A percentile compares a stretch with the other conserved stretches of the same genome.
Evolutionary conservation across 1,140 invertebrate species (phyloP).

Genomic region (Drosophila rufa): DNA sequence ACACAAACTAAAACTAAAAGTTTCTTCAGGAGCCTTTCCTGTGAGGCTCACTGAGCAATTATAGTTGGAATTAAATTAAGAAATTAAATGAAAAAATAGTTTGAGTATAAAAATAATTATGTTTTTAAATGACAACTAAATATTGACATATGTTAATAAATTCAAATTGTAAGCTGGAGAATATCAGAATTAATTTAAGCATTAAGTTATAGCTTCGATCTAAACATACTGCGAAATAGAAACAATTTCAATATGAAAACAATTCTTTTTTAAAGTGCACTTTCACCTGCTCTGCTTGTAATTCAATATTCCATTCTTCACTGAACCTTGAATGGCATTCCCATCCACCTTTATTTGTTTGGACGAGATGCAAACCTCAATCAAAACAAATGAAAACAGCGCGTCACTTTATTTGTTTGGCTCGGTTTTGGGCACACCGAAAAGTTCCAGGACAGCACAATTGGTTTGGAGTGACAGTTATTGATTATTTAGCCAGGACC

Average conservation of each 20-base stretch:
- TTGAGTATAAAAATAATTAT: too few relatives aligned
- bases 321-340: constrained; percentile 26
- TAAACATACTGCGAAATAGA: too few relatives aligned
- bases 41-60: not conserved
- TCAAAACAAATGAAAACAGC: constrained; percentile 59
- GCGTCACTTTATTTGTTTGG: constrained; percentile 41
- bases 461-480: constrained; percentile 67
- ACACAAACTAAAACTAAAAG: constrained; percentile 1
- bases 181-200: too few relatives aligned
- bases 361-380: constrained; percentile 45
- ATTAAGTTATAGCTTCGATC: too few relatives aligned
- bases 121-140: too few relatives aligned
- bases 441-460: constrained; percentile 33
- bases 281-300: not conserved
- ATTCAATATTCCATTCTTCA: constrained; percentile 53
- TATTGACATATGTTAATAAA: too few relatives aligned
- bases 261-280: not conserved
- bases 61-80: too few relatives aligned
- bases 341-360: constrained; percentile 32
- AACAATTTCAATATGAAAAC: too few relatives aligned
- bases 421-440: constrained; percentile 44
- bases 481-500: constrained; percentile 65
- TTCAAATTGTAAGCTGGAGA: too few relatives aligned
- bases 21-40: not conserved
- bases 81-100: too few relatives aligned